Percentiles rank a stretch among this genome's conserved stretches.
phyloP scores from a whole-genome alignment of 2,113 vertebrate species.

The Rhinopomastus cyanomelas region DNA sequence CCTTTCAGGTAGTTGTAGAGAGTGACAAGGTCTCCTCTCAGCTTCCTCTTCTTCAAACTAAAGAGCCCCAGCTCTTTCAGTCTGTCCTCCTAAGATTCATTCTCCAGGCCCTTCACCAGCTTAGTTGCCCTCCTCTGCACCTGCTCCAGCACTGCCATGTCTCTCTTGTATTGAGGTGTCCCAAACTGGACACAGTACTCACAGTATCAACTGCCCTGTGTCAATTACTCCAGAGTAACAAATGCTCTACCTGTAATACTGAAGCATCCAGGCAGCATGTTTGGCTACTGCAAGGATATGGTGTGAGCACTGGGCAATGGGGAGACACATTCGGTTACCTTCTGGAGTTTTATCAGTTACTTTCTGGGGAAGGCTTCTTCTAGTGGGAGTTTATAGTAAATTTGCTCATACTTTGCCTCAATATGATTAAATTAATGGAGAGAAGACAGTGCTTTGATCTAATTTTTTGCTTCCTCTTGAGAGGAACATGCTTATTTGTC shows the following conservation, averaged over 20 bases:
- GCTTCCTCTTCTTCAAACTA: too few relatives aligned
- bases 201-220: neutral
- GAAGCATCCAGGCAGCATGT: fast-evolving
- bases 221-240: neutral
- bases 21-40: too few relatives aligned
- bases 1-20: too few relatives aligned
- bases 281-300: neutral
- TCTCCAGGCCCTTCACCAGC: too few relatives aligned
- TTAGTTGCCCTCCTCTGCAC: too few relatives aligned
- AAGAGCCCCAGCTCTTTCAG: too few relatives aligned
- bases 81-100: too few relatives aligned
- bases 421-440: neutral
- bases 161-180: too few relatives aligned
- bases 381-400: neutral
- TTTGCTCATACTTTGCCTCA: neutral
- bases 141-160: too few relatives aligned
- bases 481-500: neutral
- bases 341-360: neutral
- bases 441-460: neutral
- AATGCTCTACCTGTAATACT: neutral
- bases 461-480: neutral
- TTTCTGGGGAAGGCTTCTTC: neutral
- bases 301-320: neutral
- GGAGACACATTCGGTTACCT: neutral
- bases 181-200: too few relatives aligned